These are phyloP conservation scores for Pithys albifrons DNA, from an alignment of 2,113 vertebrate species.

Conservation along the genomic window DNA sequence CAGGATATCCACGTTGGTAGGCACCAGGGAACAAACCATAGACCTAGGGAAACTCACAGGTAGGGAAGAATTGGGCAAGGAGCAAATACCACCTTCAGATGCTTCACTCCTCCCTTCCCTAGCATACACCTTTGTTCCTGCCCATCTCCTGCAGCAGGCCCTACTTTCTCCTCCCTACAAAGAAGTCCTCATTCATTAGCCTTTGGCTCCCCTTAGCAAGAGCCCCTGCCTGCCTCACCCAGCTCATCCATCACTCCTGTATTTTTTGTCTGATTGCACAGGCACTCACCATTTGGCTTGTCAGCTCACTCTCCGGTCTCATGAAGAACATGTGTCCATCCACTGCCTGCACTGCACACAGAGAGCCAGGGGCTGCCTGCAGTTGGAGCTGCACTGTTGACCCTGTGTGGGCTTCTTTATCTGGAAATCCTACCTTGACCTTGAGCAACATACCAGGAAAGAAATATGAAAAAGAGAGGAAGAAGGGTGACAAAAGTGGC, in stretches of 20 bases:
- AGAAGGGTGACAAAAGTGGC: not conserved
- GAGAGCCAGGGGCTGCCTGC: constrained; percentile 75
- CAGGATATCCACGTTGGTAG: constrained; percentile 32
- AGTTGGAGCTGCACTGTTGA: constrained; percentile 72
- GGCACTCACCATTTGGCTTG: constrained; percentile 55
- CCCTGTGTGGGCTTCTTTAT: constrained; percentile 74
- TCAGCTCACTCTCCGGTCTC: constrained; percentile 75
- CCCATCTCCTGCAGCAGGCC: not conserved
- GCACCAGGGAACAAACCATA: constrained; percentile 48
- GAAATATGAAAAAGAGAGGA: not conserved
- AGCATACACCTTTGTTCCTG: not conserved
- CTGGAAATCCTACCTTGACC: constrained; percentile 74
- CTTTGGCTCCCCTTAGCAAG: not conserved
- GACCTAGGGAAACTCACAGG: constrained; percentile 37
- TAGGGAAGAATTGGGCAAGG: not conserved
- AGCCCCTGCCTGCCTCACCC: not conserved
- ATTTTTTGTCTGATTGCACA: not conserved
- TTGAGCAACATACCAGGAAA: not conserved
- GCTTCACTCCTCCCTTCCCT: not conserved
- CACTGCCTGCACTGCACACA: constrained; percentile 81
- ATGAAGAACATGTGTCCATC: constrained; percentile 76
- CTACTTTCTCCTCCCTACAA: not conserved
- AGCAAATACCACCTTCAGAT: not conserved
- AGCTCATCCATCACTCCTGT: fast-evolving
- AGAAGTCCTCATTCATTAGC: not conserved